phyloP scores from a whole-genome alignment of 1,140 invertebrate species.

The Drosophila subobscura region DNA sequence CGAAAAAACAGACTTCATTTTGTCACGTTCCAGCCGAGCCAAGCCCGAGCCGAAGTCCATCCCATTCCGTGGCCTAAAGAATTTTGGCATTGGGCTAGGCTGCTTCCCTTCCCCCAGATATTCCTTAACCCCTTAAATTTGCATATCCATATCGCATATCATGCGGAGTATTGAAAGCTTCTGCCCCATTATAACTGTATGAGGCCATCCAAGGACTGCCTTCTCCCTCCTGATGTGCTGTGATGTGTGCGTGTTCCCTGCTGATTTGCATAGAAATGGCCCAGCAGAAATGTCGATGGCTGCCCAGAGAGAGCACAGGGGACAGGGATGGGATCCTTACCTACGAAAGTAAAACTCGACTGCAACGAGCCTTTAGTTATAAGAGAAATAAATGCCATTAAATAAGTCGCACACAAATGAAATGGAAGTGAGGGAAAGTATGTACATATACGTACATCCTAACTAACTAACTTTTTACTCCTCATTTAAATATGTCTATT shows the following conservation, averaged over 20 bases:
- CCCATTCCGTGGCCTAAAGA: slow-evolving; percentile 35
- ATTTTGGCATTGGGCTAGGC: slow-evolving; percentile 49
- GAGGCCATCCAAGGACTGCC: slow-evolving; percentile 14
- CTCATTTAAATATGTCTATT: too few species aligned
- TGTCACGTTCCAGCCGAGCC: slow-evolving; percentile 55
- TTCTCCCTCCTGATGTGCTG: background rate
- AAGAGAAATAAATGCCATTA: slow-evolving; percentile 15
- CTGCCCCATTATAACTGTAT: slow-evolving; percentile 54
- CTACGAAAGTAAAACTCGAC: slow-evolving; percentile 18
- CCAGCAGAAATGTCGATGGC: slow-evolving; percentile 51
- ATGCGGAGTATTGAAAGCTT: slow-evolving; percentile 62
- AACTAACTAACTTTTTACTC: background rate
- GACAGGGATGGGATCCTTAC: too few species aligned
- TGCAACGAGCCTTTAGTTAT: slow-evolving; percentile 14
- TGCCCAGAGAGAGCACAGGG: background rate
- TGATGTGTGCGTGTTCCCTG: slow-evolving; percentile 57
- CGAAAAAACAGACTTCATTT: slow-evolving; percentile 44
- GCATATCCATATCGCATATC: slow-evolving; percentile 64
- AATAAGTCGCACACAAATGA: slow-evolving; percentile 20
- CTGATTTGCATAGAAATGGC: slow-evolving; percentile 72
- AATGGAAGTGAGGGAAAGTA: background rate
- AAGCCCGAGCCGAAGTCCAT: slow-evolving; percentile 44
- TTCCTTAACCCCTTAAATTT: slow-evolving; percentile 51
- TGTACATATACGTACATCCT: background rate
- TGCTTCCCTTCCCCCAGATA: slow-evolving; percentile 3